phyloP scores from a whole-genome alignment of 1,140 invertebrate genomes.

The Drosophila sproati region DNA sequence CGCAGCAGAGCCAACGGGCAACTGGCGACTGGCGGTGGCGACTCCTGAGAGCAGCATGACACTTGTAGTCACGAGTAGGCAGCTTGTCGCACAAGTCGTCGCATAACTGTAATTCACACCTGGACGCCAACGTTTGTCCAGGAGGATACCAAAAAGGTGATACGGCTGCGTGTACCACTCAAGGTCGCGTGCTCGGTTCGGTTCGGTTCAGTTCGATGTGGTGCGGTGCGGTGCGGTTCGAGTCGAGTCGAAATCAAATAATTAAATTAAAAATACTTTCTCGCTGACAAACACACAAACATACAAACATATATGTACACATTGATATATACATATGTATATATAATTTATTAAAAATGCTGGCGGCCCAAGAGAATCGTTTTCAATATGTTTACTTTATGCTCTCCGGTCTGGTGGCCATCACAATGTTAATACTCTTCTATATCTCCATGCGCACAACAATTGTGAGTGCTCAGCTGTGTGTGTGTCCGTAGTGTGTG shows the following conservation, averaged over 20 bases:
- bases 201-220: neutral
- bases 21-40: conserved; percentile 15
- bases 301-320: conserved; percentile 9
- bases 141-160: conserved; percentile 15
- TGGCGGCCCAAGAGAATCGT: conserved; percentile 70
- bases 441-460: conserved; percentile 78
- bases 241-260: conserved; percentile 12
- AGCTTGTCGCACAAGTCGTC: conserved; percentile 48
- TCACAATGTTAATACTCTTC: conserved; percentile 69
- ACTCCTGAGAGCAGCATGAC: conserved; percentile 50
- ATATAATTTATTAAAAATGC: conserved; percentile 50
- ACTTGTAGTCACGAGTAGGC: conserved; percentile 53
- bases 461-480: conserved; percentile 63
- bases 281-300: conserved; percentile 1
- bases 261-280: conserved; percentile 26
- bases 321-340: conserved; percentile 1
- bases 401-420: conserved; percentile 73
- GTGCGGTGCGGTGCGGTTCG: neutral
- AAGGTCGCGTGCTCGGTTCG: conserved; percentile 27
- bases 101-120: conserved; percentile 51
- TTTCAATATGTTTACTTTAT: conserved; percentile 81
- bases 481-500: conserved; percentile 5
- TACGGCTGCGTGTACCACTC: conserved; percentile 47
- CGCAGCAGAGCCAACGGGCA: conserved; percentile 9
- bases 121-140: conserved; percentile 24